Evolutionary conservation across 2,113 vertebrate genomes (phyloP).

Genomic region (Neoarius graeffei): DNA sequence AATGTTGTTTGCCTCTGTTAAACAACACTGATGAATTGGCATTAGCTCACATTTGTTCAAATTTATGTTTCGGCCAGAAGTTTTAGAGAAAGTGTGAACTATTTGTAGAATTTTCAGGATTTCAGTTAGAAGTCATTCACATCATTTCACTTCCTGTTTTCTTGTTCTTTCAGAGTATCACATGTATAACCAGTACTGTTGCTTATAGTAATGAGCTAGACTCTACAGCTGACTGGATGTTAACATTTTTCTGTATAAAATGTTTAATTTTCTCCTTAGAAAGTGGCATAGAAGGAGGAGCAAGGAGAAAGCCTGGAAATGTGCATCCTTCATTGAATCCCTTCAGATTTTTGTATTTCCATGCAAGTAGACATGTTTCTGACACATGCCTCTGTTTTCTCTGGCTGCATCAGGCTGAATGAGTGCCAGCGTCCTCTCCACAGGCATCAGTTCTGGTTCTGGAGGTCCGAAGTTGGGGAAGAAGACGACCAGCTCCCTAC

Average conservation of each 20-base stretch:
- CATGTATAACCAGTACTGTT: background rate
- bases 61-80: too few relatives aligned
- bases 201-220: background rate
- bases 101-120: too few relatives aligned
- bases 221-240: background rate
- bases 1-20: too few relatives aligned
- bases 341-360: slow-evolving; percentile 20
- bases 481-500: slow-evolving; percentile 80
- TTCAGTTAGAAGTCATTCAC: too few relatives aligned
- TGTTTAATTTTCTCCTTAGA: background rate
- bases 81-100: too few relatives aligned
- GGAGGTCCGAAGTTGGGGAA: slow-evolving; percentile 77
- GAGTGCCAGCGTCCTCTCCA: slow-evolving; percentile 76
- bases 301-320: too few relatives aligned
- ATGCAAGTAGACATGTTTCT: slow-evolving; percentile 53
- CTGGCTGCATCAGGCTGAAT: slow-evolving; percentile 73
- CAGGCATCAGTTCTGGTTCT: slow-evolving; percentile 60
- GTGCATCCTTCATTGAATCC: background rate
- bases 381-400: slow-evolving; percentile 73
- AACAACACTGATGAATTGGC: too few relatives aligned
- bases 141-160: too few relatives aligned
- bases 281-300: too few relatives aligned
- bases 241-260: background rate
- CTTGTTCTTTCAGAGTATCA: background rate
- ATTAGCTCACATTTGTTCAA: too few relatives aligned